Evolutionary conservation across 2,113 vertebrate species (phyloP), one percentile per base, ranked within the genome.

Genomic region (Apodemus speciosus): DNA sequence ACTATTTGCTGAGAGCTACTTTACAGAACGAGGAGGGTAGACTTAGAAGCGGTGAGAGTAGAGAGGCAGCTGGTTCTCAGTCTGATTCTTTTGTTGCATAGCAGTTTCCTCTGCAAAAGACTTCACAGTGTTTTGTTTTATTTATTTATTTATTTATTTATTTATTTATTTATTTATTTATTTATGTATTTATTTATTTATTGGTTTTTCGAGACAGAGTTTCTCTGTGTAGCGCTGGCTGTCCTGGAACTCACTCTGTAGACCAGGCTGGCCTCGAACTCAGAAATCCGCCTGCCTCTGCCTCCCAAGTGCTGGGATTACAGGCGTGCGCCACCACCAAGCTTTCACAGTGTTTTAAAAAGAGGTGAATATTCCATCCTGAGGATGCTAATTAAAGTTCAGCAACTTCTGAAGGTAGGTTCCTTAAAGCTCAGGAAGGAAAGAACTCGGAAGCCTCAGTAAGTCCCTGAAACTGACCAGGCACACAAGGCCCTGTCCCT

Each of bases 1-100:
- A 0, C 77, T 94, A 32, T 86, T 92, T 92, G 23, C 18, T 92
- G 58, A 87, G 27, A 71, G 85, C 32, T 91, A 20, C 56, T 77
- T 21, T 79, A 75, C 32, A 62, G 10, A 58, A 27, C 11, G 91
- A 21, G 71, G 40, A 62, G 51, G 38, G 9, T 83, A 75, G 38
- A 40, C 23, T 15, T 77, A 56, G 88, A 83, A 89, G 35, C 58
- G 40, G 76, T 68, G 62, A 64, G 92, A 71, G 9, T 10, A 58
- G 10, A 3, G 11, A 9, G n/a, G 62, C 11, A 60, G 18, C 79
- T 89, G 20, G 71, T 38, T 75, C 83, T 80, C 62, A 1, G 43
- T 64, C 11, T 43, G 23, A 9, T 49, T 15, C 15, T 49, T 14
- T 76, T 76, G 25, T 76, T 49, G 27, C 46, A 40, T 32, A 49